A percentile compares a stretch with the other conserved stretches of the same genome.
Evolutionary conservation across 2,113 vertebrate species (phyloP).

Genomic region (Dicaeum eximium): DNA sequence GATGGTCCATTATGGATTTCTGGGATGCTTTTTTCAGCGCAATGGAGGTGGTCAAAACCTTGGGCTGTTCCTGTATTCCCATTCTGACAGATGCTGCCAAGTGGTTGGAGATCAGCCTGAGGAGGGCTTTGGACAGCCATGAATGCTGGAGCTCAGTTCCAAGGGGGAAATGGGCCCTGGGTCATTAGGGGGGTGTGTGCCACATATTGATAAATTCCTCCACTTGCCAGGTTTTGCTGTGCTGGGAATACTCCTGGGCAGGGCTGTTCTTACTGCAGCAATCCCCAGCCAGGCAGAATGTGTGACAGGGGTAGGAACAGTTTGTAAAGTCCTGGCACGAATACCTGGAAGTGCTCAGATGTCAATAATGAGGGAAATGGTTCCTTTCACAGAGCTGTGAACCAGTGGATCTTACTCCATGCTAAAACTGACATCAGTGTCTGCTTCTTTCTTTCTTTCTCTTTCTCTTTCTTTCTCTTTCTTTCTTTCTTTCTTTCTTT

Average conservation of each 20-base stretch:
- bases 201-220: not conserved
- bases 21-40: not conserved
- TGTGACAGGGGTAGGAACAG: not conserved
- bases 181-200: not conserved
- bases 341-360: slow-evolving; percentile 6
- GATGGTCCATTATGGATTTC: not conserved
- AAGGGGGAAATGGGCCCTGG: not conserved
- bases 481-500: not conserved
- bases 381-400: not conserved
- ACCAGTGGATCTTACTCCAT: not conserved
- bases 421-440: not conserved
- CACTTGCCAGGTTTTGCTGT: not conserved
- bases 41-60: not conserved
- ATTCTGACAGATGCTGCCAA: not conserved
- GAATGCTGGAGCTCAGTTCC: not conserved
- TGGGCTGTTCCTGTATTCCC: not conserved
- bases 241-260: not conserved
- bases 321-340: slow-evolving; percentile 6
- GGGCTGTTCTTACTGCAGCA: not conserved
- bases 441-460: no score
- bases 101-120: not conserved
- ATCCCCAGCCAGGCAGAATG: not conserved
- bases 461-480: no score
- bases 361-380: not conserved
- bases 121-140: slow-evolving; percentile 1